Base-by-base conservation (phyloP, 2,888 invertebrate species). In the Quadriops clusia region DNA sequence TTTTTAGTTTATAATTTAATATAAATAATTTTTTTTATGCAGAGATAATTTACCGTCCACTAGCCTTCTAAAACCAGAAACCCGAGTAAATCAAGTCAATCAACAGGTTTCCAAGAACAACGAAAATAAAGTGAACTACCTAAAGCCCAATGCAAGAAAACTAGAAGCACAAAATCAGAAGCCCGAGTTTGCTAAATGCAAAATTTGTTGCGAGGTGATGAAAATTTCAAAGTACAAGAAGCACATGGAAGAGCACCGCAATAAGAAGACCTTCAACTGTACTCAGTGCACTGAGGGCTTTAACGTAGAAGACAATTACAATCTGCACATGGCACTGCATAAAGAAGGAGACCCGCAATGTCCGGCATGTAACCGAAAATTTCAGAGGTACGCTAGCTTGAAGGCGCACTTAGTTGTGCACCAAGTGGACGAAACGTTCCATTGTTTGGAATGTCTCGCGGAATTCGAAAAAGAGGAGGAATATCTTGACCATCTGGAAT, bases 401-500 rank as follows among this genome's bases (percentile, higher is more conserved):
- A 59, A 54, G 35, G 51, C 59, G 2, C 61, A 61, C 49, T 43
- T 60, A 32, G 42, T 54, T 33, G 24, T 56, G 16, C 61, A 61
- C 43, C 53, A 59, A 47, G 50, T 56, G 17, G 58, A 60, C 22
- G 60, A 61, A 39, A 42, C 51, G n/a, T 50, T 51, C 40, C 40
- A 42, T 13, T 61, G 60, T 41, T 46, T 49, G 8, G 52, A 55
- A 28, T 60, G 61, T 39, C 37, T 45, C 27, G 50, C 48, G 6
- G 56, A 57, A 39, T 60, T 56, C 42, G 53, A 56, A 14, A 53
- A 49, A 42, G 56, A 57, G 39, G 57, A 56, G 18, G 68, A 69
- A 40, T 50, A 68, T 30, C 61, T 66, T 29, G 53, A 56, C 30
- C 72, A 72, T 45, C 50, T 65, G 48, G 46, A 51, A 25, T 56